Conservation (phyloP, 2,888 invertebrate species). For the Diogma glabrata region DNA sequence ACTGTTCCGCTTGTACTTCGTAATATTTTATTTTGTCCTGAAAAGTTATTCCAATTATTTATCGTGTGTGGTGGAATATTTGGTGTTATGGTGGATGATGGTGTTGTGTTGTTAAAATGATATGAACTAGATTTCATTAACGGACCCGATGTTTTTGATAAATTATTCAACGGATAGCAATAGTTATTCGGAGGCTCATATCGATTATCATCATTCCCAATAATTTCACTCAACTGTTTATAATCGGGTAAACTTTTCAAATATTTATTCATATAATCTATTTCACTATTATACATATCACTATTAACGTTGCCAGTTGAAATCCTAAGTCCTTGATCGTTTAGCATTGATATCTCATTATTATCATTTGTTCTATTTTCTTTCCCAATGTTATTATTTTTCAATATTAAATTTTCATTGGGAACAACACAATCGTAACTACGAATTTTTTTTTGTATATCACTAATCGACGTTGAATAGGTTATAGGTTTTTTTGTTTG, state of each 20-base stretch:
- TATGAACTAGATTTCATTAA: slow-evolving; percentile 9
- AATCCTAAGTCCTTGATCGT: slow-evolving; percentile 5
- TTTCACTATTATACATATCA: slow-evolving; percentile 35
- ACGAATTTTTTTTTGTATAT: too few relatives aligned
- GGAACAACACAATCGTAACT: too few relatives aligned
- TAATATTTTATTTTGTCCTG: slow-evolving; percentile 23
- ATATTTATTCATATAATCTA: slow-evolving; percentile 38
- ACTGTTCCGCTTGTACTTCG: slow-evolving; percentile 35
- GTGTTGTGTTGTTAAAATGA: slow-evolving; percentile 2
- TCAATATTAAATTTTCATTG: too few relatives aligned
- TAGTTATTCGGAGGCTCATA: neutral
- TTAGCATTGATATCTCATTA: slow-evolving; percentile 8
- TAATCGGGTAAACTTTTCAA: slow-evolving; percentile 37
- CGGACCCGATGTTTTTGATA: neutral
- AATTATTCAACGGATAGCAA: too few relatives aligned
- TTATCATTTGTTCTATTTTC: too few relatives aligned
- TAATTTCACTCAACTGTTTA: slow-evolving; percentile 30
- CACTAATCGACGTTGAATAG: too few relatives aligned
- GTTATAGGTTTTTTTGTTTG: too few relatives aligned
- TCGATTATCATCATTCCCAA: neutral
- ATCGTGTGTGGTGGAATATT: neutral
- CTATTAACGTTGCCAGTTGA: slow-evolving; percentile 10
- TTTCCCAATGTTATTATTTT: too few relatives aligned
- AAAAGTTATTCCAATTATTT: slow-evolving; percentile 3
- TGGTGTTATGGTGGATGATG: neutral